Base-by-base conservation (phyloP, 2,797 vertebrate genomes). In the Cygnus olor region DNA sequence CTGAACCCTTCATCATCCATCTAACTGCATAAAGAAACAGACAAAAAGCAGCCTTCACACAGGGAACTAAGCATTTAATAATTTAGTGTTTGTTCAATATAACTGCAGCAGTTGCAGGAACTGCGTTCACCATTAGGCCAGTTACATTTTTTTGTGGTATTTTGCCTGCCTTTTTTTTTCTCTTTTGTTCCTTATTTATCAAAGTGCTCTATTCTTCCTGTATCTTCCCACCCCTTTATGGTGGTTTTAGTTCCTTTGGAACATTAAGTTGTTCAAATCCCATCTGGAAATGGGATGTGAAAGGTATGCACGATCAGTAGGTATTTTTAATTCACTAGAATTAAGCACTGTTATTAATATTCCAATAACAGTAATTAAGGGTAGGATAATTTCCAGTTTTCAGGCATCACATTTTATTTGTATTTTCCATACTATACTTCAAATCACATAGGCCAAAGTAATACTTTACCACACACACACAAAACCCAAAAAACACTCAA, bases 81-180 rank as follows among this genome's bases (percentile, higher is more conserved):
- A 96, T 95, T 93, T 85, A 93, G 71, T 85, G 73, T 78, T 89
- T 91, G 79, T 88, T 83, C 94, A 79, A 68, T 85, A 70, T 54
- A 82, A 93, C 63, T 11, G 3, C 68, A 80, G 79, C 28, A 12
- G 51, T 89, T 61, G 32, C 78, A 94, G 88, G 77, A 94, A 91
- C 36, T 25, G 65, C 6, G 7, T 60, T 96, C 70, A 88, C 70
- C 80, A 79, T 66, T 80, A 96, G 3, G 20, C 40, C 40, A 68
- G 27, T n/a, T 92, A 91, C 17, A 2, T 54, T 56, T 81, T 78
- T 63, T 44, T 36, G 57, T 66, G 72, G 53, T 80, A 78, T 47
- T 76, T 68, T 89, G 40, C 51, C 49, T 65, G 51, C 58, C 36
- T 93, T 86, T 83, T 80, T 80, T 77, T 71, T n/a, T 73, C 36